A percentile compares a stretch with the other conserved stretches of the same genome.
phyloP scores from a whole-genome alignment of 2,113 vertebrate species.

The Saiga tatarica region DNA sequence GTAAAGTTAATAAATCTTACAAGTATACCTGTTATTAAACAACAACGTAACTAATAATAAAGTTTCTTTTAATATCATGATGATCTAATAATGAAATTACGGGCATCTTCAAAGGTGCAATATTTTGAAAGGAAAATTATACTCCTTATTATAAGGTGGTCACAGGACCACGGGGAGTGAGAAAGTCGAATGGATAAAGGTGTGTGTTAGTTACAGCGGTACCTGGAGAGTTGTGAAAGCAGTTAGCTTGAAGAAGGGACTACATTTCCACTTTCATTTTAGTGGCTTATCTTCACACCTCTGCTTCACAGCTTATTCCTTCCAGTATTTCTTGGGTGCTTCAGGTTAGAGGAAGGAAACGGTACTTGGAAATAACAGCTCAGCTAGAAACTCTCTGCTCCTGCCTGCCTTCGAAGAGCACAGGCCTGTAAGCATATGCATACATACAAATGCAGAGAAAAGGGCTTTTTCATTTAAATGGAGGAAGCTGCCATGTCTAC shows the following conservation, averaged over 20 bases:
- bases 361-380: conserved; percentile 31
- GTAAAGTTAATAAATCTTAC: neutral
- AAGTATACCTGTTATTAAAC: neutral
- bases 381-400: conserved; percentile 27
- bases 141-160: conserved; percentile 4
- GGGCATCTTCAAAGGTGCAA: neutral
- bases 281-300: neutral
- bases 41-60: neutral
- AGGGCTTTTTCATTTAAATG: conserved; percentile 79
- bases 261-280: neutral
- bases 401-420: conserved; percentile 21
- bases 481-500: conserved; percentile 85
- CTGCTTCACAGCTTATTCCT: conserved; percentile 19
- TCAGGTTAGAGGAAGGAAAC: conserved; percentile 33
- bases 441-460: conserved; percentile 58
- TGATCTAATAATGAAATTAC: neutral
- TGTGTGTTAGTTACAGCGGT: neutral
- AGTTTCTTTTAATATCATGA: conserved; percentile 1
- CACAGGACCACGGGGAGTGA: neutral
- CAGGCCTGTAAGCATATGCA: conserved; percentile 52
- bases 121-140: conserved; percentile 22
- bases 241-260: conserved; percentile 28
- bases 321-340: conserved; percentile 34
- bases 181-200: neutral
- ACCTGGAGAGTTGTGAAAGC: neutral